Evolutionary conservation across 2,113 vertebrate genomes (phyloP), one percentile per base, ranked within the genome.

Genomic region (Varanus komodoensis): DNA sequence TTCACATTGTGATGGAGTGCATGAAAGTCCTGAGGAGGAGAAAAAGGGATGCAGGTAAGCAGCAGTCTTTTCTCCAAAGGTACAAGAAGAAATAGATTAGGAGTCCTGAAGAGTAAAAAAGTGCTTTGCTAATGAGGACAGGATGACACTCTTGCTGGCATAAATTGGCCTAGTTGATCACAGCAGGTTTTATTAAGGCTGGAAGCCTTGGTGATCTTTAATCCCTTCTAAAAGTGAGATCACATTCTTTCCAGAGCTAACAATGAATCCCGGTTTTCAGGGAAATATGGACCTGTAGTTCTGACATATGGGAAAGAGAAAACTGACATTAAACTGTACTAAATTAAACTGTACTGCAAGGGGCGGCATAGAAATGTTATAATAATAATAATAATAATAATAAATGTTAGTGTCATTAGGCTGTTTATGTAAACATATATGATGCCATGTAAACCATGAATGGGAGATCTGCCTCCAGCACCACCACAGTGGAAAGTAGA

Each of bases 141-240:
- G 61, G 73, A 90, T 89, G 83, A 92, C 0, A 2, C 68, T 92
- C 91, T 90, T 89, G 89, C 92, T 92, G 92, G 92, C 90, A 92
- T 91, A 94, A 87, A 95, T 91, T 86, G 89, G 84, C 93, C 92
- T 92, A 95, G 92, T 91, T 95, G 93, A 91, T 93, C 91, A 87
- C 90, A 84, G 93, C 89, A 94, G 90, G 93, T 93, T 93, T 90
- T 85, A 84, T 71, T 86, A 89, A 88, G 68, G 54, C 88, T 0
- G 9, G 85, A 93, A 93, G 92, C 90, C 92, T 94, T 92, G 79
- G 89, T 86, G 91, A 87, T 84, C 92, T 34, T 88, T 75, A 54
- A 89, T 84, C 86, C 84, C 86, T 93, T 90, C 81, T 92, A 94
- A 86, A 77, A 90, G 91, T 91, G 94, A 93, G 67, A 73, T 90